phyloP scores from a whole-genome alignment of 2,797 vertebrate genomes.

The Amazona finschi region DNA sequence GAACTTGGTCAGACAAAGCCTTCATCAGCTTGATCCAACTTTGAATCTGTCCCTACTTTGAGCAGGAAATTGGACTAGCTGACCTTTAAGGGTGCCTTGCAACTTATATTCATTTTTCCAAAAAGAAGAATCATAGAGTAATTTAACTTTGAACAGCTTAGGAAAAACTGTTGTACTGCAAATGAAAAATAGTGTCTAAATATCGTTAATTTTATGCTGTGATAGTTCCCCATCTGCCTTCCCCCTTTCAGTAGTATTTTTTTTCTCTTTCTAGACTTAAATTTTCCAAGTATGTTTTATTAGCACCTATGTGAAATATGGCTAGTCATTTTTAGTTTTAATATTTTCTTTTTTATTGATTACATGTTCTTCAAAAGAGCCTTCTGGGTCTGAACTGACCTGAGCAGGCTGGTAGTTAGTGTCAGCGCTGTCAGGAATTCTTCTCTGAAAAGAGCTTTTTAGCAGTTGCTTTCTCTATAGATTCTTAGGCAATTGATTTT shows the following conservation, averaged over 20 bases:
- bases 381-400: neutral
- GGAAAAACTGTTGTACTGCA: neutral
- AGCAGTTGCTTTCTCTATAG: neutral
- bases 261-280: neutral
- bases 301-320: neutral
- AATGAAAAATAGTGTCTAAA: neutral
- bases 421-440: neutral
- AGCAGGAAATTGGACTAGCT: neutral
- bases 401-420: neutral
- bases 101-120: neutral
- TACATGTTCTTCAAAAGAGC: accelerated
- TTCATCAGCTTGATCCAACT: neutral
- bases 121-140: neutral
- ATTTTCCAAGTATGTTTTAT: neutral
- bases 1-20: neutral
- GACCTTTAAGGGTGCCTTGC: neutral
- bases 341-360: neutral
- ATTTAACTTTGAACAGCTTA: neutral
- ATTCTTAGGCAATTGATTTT: neutral
- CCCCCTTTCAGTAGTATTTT: neutral
- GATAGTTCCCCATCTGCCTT: neutral
- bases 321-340: neutral
- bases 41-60: neutral
- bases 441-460: neutral
- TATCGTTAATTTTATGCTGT: neutral